A percentile compares a stretch with the other conserved stretches of the same genome.
These are phyloP conservation scores for Nycticryphes semicollaris DNA, from an alignment of 2,113 vertebrate genomes.

Conservation along the genomic window DNA sequence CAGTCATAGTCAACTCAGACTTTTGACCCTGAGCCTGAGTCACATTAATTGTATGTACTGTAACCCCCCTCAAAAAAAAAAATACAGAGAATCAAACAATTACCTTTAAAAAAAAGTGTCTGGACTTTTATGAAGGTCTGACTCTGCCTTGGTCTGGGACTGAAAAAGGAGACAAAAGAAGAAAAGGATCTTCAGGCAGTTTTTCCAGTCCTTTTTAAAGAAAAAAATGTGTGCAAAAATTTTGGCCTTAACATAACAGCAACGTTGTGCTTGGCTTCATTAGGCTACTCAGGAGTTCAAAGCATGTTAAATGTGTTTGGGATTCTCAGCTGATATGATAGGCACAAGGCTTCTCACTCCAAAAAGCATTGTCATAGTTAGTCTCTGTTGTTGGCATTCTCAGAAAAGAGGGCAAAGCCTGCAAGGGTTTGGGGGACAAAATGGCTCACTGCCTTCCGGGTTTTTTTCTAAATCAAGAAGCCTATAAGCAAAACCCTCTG, in stretches of 20 bases:
- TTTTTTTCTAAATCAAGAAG: not conserved
- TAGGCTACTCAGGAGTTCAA: not conserved
- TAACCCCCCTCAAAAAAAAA: not conserved
- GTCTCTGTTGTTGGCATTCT: not conserved
- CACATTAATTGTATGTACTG: constrained; percentile 10
- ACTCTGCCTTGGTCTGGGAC: not conserved
- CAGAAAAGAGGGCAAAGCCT: not conserved
- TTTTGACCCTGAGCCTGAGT: constrained; percentile 49
- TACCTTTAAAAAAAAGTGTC: not conserved
- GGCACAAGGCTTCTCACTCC: not conserved
- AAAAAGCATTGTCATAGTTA: not conserved
- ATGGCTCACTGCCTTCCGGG: not conserved
- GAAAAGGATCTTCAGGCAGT: not conserved
- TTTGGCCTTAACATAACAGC: constrained; percentile 6
- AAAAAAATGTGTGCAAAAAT: not conserved
- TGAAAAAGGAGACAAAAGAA: constrained; percentile 24
- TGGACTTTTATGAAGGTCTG: constrained; percentile 8
- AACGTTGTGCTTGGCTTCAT: constrained; percentile 38
- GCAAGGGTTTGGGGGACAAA: not conserved
- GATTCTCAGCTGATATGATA: not conserved
- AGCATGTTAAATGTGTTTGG: not conserved
- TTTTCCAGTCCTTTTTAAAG: constrained; percentile 17
- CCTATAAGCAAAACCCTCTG: not conserved
- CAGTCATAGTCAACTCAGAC: constrained; percentile 58
- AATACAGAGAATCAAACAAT: constrained; percentile 36